Conservation (phyloP, 2,888 invertebrate species). For the Epistrophe grossulariae region DNA sequence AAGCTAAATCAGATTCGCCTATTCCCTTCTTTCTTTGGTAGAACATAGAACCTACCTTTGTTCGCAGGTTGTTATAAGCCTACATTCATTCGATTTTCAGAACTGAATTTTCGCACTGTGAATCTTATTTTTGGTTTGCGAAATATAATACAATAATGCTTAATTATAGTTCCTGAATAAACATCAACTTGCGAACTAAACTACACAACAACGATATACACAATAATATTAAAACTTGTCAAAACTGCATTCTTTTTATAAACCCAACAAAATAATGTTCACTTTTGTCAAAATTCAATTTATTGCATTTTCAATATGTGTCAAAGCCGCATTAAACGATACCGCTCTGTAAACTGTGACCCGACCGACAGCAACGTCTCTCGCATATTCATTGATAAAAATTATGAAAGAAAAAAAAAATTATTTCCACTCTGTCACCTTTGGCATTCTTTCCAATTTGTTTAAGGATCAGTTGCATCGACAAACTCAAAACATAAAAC, state of each 20-base stretch:
- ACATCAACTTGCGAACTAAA: constrained; percentile 38
- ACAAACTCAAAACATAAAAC: background rate
- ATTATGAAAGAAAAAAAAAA: constrained; percentile 43
- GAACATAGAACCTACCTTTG: background rate
- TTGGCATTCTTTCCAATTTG: constrained; percentile 70
- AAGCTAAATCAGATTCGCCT: too few relatives aligned
- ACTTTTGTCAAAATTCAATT: constrained; percentile 61
- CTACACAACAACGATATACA: background rate
- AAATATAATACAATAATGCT: constrained; percentile 60
- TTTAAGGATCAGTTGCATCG: constrained; percentile 68
- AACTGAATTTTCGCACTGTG: background rate
- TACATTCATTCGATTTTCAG: background rate
- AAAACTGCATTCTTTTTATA: constrained; percentile 59
- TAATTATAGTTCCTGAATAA: constrained; percentile 67
- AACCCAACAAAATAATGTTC: constrained; percentile 24
- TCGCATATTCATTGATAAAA: constrained; percentile 46
- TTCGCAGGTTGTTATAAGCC: background rate
- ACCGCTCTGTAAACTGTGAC: background rate
- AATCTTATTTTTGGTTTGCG: constrained; percentile 23
- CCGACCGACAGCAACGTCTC: background rate
- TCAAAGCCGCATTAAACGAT: constrained; percentile 31
- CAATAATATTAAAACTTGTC: constrained; percentile 47
- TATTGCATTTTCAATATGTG: constrained; percentile 36
- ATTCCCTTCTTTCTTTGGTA: background rate
- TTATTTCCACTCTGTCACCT: constrained; percentile 82